phyloP scores from a whole-genome alignment of 2,797 vertebrate species.

The Antrozous pallidus region DNA sequence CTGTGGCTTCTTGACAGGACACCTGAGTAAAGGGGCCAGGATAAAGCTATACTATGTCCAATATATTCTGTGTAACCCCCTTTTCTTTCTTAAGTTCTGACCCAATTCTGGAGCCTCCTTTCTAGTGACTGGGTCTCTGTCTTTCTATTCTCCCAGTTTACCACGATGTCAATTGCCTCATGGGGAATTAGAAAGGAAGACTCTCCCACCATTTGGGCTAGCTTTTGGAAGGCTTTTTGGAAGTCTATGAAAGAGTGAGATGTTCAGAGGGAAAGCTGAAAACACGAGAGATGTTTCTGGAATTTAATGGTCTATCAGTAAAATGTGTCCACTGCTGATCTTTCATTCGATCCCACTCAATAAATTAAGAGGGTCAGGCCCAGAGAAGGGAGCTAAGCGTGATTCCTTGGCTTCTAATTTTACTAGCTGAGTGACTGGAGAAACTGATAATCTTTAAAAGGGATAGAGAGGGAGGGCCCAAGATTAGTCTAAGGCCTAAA shows the following conservation, averaged over 20 bases:
- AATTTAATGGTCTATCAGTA: not conserved
- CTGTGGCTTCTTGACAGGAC: not conserved
- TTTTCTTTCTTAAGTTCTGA: too few species aligned
- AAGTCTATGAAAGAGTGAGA: not conserved
- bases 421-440: not conserved
- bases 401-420: not conserved
- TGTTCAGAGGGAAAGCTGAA: not conserved
- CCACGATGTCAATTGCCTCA: too few species aligned
- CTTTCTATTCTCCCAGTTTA: not conserved
- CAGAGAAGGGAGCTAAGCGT: not conserved
- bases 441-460: not conserved
- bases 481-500: not conserved
- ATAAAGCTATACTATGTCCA: fast-evolving
- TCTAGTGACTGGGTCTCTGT: not conserved
- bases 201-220: not conserved
- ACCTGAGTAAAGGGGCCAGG: not conserved
- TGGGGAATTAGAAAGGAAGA: not conserved
- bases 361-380: not conserved
- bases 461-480: not conserved
- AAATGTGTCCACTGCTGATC: not conserved
- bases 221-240: not conserved
- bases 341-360: not conserved
- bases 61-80: not conserved
- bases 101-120: not conserved
- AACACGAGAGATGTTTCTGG: not conserved